Conservation (phyloP, 1,140 invertebrate genomes). For the Brachionus rubens region DNA sequence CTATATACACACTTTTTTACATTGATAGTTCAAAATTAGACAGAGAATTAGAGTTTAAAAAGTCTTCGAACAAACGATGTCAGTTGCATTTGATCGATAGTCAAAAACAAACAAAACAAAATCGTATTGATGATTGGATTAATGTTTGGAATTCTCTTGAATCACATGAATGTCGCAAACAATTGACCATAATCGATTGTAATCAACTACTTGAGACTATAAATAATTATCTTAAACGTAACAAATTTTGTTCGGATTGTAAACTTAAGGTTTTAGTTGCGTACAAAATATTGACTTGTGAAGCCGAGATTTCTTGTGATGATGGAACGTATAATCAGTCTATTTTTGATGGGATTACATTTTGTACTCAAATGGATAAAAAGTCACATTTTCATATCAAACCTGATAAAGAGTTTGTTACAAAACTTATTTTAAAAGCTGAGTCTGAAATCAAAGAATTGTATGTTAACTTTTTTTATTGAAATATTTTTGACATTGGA, state of each 20-base stretch:
- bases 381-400: constrained; percentile 77
- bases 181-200: constrained; percentile 78
- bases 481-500: too few species aligned
- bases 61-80: constrained; percentile 47
- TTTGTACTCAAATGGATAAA: background rate
- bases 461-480: constrained; percentile 51
- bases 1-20: constrained; percentile 65
- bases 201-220: constrained; percentile 76
- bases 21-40: constrained; percentile 64
- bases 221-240: constrained; percentile 82
- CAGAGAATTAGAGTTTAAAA: constrained; percentile 47
- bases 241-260: constrained; percentile 83
- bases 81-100: constrained; percentile 48
- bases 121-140: constrained; percentile 49
- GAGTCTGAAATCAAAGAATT: constrained; percentile 67
- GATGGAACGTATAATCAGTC: background rate
- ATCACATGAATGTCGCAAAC: constrained; percentile 71
- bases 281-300: constrained; percentile 78
- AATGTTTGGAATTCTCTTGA: constrained; percentile 81
- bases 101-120: constrained; percentile 47
- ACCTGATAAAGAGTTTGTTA: constrained; percentile 79
- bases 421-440: constrained; percentile 76
- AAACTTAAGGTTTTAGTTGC: constrained; percentile 82
- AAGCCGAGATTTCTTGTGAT: constrained; percentile 65
- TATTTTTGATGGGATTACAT: background rate